phyloP scores from a whole-genome alignment of 1,140 invertebrate species.

The Samia ricini region DNA sequence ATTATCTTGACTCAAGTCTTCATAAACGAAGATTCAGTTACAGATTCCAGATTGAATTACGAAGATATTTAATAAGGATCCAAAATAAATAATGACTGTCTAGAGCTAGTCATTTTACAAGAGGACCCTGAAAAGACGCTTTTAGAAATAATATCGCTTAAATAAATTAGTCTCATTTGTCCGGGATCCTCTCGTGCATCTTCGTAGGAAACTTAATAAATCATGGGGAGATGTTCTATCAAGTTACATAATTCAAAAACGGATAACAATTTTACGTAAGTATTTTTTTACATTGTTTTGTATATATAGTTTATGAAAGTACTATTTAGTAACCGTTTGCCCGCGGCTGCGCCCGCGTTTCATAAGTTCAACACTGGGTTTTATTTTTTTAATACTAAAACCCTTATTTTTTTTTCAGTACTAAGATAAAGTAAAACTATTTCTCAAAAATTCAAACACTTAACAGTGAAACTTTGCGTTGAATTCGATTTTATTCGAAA shows the following conservation, averaged over 20 bases:
- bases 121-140: constrained; percentile 33
- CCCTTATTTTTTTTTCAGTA: too few relatives aligned
- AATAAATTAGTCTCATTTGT: constrained; percentile 57
- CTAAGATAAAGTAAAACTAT: too few relatives aligned
- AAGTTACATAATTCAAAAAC: constrained; percentile 25
- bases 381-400: too few relatives aligned
- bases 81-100: constrained; percentile 52
- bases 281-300: too few relatives aligned
- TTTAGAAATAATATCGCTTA: constrained; percentile 49
- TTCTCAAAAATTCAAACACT: too few relatives aligned
- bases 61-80: constrained; percentile 47
- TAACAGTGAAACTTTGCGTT: too few relatives aligned
- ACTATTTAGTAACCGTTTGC: too few relatives aligned
- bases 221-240: constrained; percentile 31
- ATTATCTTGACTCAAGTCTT: neutral
- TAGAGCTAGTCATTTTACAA: constrained; percentile 45
- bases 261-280: neutral
- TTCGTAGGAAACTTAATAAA: constrained; percentile 35
- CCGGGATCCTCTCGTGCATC: constrained; percentile 20
- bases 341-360: too few relatives aligned
- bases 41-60: constrained; percentile 31
- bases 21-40: constrained; percentile 20
- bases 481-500: too few relatives aligned
- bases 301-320: too few relatives aligned
- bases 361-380: too few relatives aligned